These are phyloP conservation scores for Glaucopsyche alexis DNA, from an alignment of 2,888 invertebrate species.

Conservation along the genomic window DNA sequence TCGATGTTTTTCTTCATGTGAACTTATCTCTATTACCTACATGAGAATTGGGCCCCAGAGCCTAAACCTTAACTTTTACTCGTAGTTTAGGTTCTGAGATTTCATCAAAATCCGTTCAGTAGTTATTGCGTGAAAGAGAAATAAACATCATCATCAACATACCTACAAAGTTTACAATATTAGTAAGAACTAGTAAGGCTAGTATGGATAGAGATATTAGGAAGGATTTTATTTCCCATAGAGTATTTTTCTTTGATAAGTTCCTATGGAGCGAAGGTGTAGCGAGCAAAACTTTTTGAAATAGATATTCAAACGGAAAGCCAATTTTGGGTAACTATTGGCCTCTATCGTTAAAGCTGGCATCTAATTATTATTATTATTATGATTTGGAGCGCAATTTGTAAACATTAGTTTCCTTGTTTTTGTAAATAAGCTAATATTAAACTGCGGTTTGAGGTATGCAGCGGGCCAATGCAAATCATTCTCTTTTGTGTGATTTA, in stretches of 20 bases:
- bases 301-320: too few relatives aligned
- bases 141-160: too few relatives aligned
- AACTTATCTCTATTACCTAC: too few relatives aligned
- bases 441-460: slow-evolving; percentile 12
- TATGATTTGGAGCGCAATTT: not conserved
- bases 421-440: slow-evolving; percentile 17
- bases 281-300: not conserved
- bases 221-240: not conserved
- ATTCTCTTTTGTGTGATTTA: not conserved
- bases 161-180: too few relatives aligned
- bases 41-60: too few relatives aligned
- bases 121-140: too few relatives aligned
- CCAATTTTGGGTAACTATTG: not conserved
- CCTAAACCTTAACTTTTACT: too few relatives aligned
- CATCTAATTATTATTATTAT: not conserved
- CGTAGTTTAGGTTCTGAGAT: too few relatives aligned
- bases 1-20: too few relatives aligned
- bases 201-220: not conserved
- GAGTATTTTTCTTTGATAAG: not conserved
- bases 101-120: too few relatives aligned
- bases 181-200: too few relatives aligned
- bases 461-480: not conserved
- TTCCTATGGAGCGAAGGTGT: not conserved
- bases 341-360: not conserved
- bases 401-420: slow-evolving; percentile 14